Evolutionary conservation across 2,797 vertebrate genomes (phyloP).

Genomic region (Euthynnus affinis): DNA sequence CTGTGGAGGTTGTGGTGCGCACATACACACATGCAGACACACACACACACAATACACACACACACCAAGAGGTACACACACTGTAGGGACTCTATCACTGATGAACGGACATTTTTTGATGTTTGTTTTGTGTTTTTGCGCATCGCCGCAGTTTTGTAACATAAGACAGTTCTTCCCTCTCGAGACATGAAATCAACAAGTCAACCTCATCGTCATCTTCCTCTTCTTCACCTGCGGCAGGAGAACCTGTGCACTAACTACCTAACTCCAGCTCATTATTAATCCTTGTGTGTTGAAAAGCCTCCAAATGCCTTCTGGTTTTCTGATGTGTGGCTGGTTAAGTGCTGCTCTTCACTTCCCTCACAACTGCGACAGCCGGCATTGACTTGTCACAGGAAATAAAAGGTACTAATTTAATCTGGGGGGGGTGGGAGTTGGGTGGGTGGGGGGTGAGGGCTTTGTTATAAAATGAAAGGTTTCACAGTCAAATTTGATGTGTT

Average conservation of each 20-base stretch:
- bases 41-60: slow-evolving; percentile 49
- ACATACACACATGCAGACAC: slow-evolving; percentile 22
- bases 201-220: slow-evolving; percentile 59
- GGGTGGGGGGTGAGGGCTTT: not conserved
- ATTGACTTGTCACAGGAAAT: not conserved
- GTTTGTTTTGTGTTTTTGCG: slow-evolving; percentile 49
- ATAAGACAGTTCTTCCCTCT: slow-evolving; percentile 70
- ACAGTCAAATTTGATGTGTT: not conserved
- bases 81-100: slow-evolving; percentile 58
- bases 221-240: slow-evolving; percentile 45
- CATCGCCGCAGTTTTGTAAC: slow-evolving; percentile 65
- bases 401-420: slow-evolving; percentile 16
- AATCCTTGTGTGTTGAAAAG: slow-evolving; percentile 6
- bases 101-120: slow-evolving; percentile 46
- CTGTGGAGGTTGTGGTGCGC: slow-evolving; percentile 11
- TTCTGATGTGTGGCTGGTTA: not conserved
- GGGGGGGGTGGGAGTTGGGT: too few species aligned
- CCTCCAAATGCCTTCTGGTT: slow-evolving; percentile 28
- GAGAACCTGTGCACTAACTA: slow-evolving; percentile 17
- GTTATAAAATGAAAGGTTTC: slow-evolving; percentile 11
- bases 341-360: slow-evolving; percentile 18
- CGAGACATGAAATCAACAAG: slow-evolving; percentile 61
- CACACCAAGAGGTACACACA: slow-evolving; percentile 53
- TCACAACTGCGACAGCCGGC: not conserved
- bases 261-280: slow-evolving; percentile 34